Evolutionary conservation across 2,113 vertebrate species (phyloP), one percentile per base, ranked within the genome.

Genomic region (Lophius piscatorius): DNA sequence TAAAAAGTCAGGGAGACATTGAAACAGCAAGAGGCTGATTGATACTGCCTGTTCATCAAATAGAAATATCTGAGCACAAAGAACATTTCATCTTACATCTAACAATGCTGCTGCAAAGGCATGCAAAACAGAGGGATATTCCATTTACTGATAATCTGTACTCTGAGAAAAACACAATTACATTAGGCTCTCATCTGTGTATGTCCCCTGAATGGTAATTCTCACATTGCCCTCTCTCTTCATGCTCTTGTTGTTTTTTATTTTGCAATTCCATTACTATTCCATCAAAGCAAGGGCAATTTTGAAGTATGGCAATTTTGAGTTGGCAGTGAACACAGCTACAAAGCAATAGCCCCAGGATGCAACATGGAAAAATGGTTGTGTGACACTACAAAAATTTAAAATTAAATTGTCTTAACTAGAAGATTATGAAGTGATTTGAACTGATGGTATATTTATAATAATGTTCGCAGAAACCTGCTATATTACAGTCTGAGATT

Each of bases 151-250:
- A 78, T 70, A 66, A 71, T 68, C 65, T 82, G 78, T 46, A n/a
- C 22, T 36, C 59, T 75, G 75, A 70, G 73, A 39, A 70, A 83
- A 78, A 8, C 23, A 40, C 56, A 62, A 63, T 26, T n/a, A 22
- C 38, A 41, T 49, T 22, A 31, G 35, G 36, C 41, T 80, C 20
- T 47, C 68, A 79, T 59, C 74, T 64, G 73, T 21, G n/a, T 20
- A 73, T 50, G n/a, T 83, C 82, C 86, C 40, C 16, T 69, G 69
- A 83, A 85, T 83, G 67, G 81, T 71, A 69, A 83, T 88, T 75
- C 80, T 45, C 35, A 65, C 56, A 65, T 54, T 57, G 68, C 78
- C 50, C 63, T 76, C 26, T 14, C 36, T 63, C 26, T 62, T 58
- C 34, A 14, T 21, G 48, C 63, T 65, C 50, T 50, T 35, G 65